Conservation (phyloP, 2,888 invertebrate genomes). For the Rhamphomyia laevipes region DNA sequence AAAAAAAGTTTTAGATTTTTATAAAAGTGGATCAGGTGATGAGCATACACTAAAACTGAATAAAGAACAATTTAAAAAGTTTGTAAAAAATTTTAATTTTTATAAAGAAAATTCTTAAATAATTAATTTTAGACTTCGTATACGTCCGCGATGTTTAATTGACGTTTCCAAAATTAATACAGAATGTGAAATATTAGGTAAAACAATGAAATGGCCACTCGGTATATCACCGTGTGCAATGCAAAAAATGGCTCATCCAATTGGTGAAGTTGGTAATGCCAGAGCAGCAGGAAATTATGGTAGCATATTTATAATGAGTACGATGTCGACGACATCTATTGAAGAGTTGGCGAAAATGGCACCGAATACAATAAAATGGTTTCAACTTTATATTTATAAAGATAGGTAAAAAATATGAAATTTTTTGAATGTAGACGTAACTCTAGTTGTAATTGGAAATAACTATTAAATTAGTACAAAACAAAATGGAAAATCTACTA, state of each 20-base stretch:
- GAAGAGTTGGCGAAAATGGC: slow-evolving; percentile 75
- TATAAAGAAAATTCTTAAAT: background rate
- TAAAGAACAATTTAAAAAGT: slow-evolving; percentile 56
- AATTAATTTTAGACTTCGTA: slow-evolving; percentile 46
- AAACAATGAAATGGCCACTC: slow-evolving; percentile 55
- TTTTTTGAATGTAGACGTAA: background rate
- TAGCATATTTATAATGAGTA: slow-evolving; percentile 71
- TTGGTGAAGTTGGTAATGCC: slow-evolving; percentile 76
- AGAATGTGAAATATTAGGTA: slow-evolving; percentile 50
- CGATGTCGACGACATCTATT: slow-evolving; percentile 73
- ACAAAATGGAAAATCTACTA: too few species aligned
- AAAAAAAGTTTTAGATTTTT: slow-evolving; percentile 66
- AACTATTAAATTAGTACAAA: too few species aligned
- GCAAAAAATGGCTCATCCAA: slow-evolving; percentile 82
- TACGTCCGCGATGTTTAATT: slow-evolving; percentile 67
- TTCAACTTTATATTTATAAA: slow-evolving; percentile 82
- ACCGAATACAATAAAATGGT: slow-evolving; percentile 71
- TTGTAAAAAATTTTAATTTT: background rate
- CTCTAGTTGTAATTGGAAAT: too few species aligned
- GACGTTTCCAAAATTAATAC: slow-evolving; percentile 57
- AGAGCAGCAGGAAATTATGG: slow-evolving; percentile 69
- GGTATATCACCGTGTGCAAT: slow-evolving; percentile 84
- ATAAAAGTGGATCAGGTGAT: slow-evolving; percentile 72
- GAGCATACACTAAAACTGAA: slow-evolving; percentile 64
- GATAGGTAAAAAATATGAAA: slow-evolving; percentile 50